Evolutionary conservation across 2,888 invertebrate genomes (phyloP).

Genomic region (Chrysodeixis includens): DNA sequence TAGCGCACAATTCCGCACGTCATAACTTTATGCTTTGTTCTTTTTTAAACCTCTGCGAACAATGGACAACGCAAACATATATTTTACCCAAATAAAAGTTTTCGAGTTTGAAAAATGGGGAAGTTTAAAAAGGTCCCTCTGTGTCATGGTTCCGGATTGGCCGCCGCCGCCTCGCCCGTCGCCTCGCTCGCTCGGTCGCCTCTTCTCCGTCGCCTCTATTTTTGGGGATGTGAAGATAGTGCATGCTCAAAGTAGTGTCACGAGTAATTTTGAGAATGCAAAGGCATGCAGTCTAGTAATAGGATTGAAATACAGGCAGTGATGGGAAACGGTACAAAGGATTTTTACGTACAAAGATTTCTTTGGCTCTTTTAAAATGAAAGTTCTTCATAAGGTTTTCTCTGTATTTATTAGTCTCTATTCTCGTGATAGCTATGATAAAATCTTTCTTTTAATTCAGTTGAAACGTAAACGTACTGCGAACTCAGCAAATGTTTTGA

Average conservation of each 20-base stretch:
- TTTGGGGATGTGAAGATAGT: slow-evolving; percentile 16
- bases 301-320: neutral
- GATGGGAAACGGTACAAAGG: neutral
- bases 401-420: neutral
- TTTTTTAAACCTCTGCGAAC: slow-evolving; percentile 40
- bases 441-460: neutral
- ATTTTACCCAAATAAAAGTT: slow-evolving; percentile 53
- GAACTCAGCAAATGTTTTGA: neutral
- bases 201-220: slow-evolving; percentile 1
- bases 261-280: slow-evolving; percentile 8
- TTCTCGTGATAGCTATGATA: neutral
- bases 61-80: slow-evolving; percentile 43
- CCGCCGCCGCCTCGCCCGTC: slow-evolving; percentile 2
- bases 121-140: slow-evolving; percentile 34
- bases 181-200: no score
- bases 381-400: neutral
- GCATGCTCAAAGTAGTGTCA: slow-evolving; percentile 20
- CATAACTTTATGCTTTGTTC: slow-evolving; percentile 43
- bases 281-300: neutral
- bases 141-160: slow-evolving; percentile 25
- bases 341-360: neutral
- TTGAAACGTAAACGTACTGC: neutral
- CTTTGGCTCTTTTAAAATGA: neutral
- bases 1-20: slow-evolving; percentile 40
- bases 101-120: slow-evolving; percentile 45